Conservation (phyloP, 2,888 invertebrate genomes). For the Drosophila antonietae region DNA sequence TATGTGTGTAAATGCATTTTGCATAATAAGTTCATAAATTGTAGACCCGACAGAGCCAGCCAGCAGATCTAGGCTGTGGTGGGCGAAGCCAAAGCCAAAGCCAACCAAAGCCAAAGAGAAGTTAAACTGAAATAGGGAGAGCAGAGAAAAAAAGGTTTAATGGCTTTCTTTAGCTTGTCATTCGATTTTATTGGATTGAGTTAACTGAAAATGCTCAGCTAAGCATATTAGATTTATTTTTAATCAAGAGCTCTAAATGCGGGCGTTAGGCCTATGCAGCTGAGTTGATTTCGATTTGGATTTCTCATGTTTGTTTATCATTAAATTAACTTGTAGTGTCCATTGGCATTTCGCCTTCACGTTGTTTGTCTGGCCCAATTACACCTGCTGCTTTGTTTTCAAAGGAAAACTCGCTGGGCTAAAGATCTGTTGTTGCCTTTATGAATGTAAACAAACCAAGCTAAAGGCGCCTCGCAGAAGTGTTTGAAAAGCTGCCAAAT, state of each 20-base stretch:
- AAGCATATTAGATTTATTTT: background rate
- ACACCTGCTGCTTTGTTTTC: constrained; percentile 31
- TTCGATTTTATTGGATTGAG: background rate
- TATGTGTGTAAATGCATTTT: constrained; percentile 35
- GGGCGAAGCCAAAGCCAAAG: constrained; percentile 16
- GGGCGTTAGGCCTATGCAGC: constrained; percentile 21
- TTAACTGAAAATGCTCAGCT: background rate
- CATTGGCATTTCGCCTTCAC: constrained; percentile 17
- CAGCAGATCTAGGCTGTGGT: constrained; percentile 11
- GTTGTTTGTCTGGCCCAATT: constrained; percentile 32
- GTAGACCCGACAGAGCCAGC: constrained; percentile 9
- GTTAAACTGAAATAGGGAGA: background rate
- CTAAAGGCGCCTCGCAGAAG: constrained; percentile 38
- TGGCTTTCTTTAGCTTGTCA: constrained; percentile 22
- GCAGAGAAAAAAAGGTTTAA: constrained; percentile 1
- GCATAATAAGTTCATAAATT: constrained; percentile 70
- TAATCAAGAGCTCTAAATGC: constrained; percentile 23
- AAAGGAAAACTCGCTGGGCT: constrained; percentile 14
- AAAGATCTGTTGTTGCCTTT: constrained; percentile 21
- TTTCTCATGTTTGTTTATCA: constrained; percentile 36
- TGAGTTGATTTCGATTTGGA: background rate
- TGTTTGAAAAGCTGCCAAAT: constrained; percentile 10
- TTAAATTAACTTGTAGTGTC: constrained; percentile 28
- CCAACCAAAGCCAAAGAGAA: background rate
- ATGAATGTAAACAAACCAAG: constrained; percentile 41